Evolutionary conservation across 2,113 vertebrate genomes (phyloP).

Genomic region (Misgurnus mizolepis): DNA sequence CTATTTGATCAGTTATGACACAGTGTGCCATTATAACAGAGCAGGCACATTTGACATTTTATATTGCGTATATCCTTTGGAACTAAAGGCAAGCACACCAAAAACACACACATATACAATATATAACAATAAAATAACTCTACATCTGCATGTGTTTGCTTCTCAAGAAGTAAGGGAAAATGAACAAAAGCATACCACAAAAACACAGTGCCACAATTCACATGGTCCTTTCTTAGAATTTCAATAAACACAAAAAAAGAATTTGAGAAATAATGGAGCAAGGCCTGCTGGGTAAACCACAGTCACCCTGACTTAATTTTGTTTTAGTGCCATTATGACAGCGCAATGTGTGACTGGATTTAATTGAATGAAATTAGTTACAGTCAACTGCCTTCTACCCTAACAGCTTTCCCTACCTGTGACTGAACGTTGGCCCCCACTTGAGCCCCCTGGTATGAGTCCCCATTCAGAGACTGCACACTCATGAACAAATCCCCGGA

Average conservation of each 20-base stretch:
- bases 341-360: slow-evolving; percentile 23
- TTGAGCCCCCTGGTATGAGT: slow-evolving; percentile 99
- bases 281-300: background rate
- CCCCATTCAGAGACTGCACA: slow-evolving; percentile 99
- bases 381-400: slow-evolving; percentile 36
- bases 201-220: background rate
- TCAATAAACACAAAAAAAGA: slow-evolving; percentile 19
- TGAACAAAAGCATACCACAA: background rate
- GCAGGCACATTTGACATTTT: background rate
- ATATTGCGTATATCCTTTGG: background rate
- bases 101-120: background rate
- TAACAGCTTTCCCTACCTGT: slow-evolving; percentile 90
- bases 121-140: background rate
- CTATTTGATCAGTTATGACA: slow-evolving; percentile 25
- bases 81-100: background rate
- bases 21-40: background rate
- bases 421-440: slow-evolving; percentile 99
- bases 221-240: slow-evolving; percentile 13
- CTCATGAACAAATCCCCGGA: slow-evolving; percentile 99
- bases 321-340: slow-evolving; percentile 5
- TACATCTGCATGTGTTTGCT: slow-evolving; percentile 4
- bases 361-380: slow-evolving; percentile 27
- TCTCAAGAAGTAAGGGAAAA: background rate
- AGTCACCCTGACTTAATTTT: background rate
- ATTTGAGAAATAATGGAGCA: background rate